Base-by-base conservation (phyloP, 2,113 vertebrate species). In the Bettongia penicillata region DNA sequence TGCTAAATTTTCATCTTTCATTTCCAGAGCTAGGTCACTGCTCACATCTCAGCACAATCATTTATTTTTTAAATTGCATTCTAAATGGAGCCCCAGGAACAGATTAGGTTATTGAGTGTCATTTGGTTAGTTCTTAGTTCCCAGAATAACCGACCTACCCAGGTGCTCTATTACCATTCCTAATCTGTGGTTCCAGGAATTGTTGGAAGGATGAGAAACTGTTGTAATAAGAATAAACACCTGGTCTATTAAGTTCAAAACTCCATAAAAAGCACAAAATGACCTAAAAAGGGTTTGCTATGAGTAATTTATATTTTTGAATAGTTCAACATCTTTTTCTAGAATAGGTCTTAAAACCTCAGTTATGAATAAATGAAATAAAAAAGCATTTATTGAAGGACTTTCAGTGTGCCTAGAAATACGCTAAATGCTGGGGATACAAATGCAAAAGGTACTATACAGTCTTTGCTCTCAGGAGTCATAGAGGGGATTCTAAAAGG, bases 1-100 rank as follows among this genome's bases (percentile, higher is more conserved):
- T 49, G 37, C 61, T 57, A 52, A 51, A 93, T 19, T 89, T 95
- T 48, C 77, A 90, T 90, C 52, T 57, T 93, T 91, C 89, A n/a
- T 24, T 77, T 0, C 51, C 19, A 68, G 53, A 61, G 26, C 77
- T 90, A 37, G 90, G 8, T 91, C 57, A 51, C 24, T 84, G 22
- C 57, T 6, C 68, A 77, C 37, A 57, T 94, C 23, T 52, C n/a
- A 93, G 19, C 25, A n/a, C 3, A n/a, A 47, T 57, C 14, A n/a
- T 91, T 25, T 93, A 1, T 31, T 84, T 95, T 90, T 49, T 53
- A 51, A 48, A 84, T 84, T 84, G 68, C n/a, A 84, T 84, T 84
- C 68, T 84, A 90, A 31, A n/a, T 90, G 90, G 28, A 90, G 12
- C 24, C 48, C 90, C 26, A 51, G 48, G 90, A 48, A 90, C 90